A percentile compares a stretch with the other conserved stretches of the same genome.
Evolutionary conservation across 2,797 vertebrate species (phyloP).

Genomic region (Megalops cyprinoides): DNA sequence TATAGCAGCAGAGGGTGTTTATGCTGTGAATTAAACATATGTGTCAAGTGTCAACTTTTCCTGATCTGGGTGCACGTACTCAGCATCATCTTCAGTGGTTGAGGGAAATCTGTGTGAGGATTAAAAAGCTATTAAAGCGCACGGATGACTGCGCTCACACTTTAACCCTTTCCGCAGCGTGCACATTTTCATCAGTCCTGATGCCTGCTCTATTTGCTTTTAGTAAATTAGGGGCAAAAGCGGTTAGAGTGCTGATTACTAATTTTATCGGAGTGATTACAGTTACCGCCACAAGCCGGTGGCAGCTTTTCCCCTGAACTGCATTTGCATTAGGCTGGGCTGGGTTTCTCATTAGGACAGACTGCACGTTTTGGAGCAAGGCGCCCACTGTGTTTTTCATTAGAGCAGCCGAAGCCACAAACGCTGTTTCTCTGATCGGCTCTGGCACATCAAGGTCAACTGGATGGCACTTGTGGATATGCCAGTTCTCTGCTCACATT

Average conservation of each 20-base stretch:
- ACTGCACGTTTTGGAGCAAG: not conserved
- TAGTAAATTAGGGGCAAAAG: not conserved
- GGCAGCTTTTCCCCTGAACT: not conserved
- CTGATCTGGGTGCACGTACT: not conserved
- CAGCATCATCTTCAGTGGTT: not conserved
- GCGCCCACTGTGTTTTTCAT: too few species aligned
- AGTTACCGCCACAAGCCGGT: not conserved
- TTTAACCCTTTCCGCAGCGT: not conserved
- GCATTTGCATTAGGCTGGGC: not conserved
- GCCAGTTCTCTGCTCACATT: not conserved
- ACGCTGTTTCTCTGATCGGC: not conserved
- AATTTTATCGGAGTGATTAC: not conserved
- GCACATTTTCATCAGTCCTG: not conserved
- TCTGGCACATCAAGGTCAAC: not conserved
- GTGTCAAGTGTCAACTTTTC: not conserved
- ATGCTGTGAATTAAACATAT: not conserved
- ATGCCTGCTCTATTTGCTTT: not conserved
- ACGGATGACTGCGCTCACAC: not conserved
- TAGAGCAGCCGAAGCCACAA: not conserved
- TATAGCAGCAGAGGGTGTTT: not conserved
- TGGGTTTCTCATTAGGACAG: not conserved
- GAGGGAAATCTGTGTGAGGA: too few species aligned
- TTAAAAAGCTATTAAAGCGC: not conserved
- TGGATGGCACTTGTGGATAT: too few species aligned
- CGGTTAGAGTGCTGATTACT: not conserved